Base-by-base conservation (phyloP, 2,888 invertebrate genomes). In the Anoncus sp. region DNA sequence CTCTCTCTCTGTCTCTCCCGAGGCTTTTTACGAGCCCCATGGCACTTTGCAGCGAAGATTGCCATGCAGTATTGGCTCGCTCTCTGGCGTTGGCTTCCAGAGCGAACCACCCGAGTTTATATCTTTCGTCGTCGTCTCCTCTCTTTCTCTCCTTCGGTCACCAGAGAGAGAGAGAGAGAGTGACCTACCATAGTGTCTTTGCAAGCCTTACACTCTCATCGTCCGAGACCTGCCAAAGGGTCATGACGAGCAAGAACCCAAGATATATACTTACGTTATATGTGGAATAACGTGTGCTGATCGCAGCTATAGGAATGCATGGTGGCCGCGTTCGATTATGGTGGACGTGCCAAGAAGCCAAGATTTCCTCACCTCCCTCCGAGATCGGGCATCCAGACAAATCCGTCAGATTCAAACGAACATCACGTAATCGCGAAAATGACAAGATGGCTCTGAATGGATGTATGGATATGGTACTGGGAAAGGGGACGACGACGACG, bases 341-440 rank as follows among this genome's bases (percentile, higher is more conserved):
- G n/a, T n/a, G 63, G 27, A 75, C 59, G 59, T 59, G 59, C 59
- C n/a, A 22, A 22, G n/a, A 24, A 59, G 24, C 59, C 22, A 38
- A 38, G 31, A 55, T 45, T n/a, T n/a, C n/a, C n/a, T n/a, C n/a
- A n/a, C n/a, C n/a, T n/a, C n/a, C n/a, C n/a, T n/a, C n/a, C n/a
- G n/a, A n/a, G n/a, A n/a, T n/a, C n/a, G n/a, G n/a, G n/a, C n/a
- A 24, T 60, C 43, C 60, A 24, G 22, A 22, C 10, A 60, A 67
- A 80, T 77, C 80, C 78, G 80, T 84, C 84, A 85, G 83, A 81
- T 84, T 85, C 86, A 87, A 88, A 87, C 87, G 87, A 87, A 86
- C 83, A 85, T 85, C 88, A 87, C 87, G 88, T 88, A 87, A n/a
- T 85, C 66, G 40, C 47, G 60, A 55, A 60, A 31, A 57, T 43